A percentile compares a stretch with the other conserved stretches of the same genome.
phyloP scores from a whole-genome alignment of 1,140 invertebrate species.

The Nasonia giraulti region DNA sequence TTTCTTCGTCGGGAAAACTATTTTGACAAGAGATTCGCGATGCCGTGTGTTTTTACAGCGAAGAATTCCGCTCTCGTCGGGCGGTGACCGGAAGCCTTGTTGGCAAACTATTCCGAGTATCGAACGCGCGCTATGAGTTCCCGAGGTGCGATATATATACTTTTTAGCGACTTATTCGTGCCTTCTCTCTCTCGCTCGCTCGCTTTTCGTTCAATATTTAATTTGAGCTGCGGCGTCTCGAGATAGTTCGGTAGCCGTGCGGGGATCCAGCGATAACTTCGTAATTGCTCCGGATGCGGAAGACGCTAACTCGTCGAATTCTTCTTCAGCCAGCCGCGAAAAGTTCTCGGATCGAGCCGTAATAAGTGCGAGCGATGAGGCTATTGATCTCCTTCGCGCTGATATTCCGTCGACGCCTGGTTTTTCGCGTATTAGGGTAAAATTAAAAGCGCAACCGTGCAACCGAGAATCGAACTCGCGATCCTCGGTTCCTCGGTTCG shows the following conservation, averaged over 20 bases:
- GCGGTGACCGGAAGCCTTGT: too few relatives aligned
- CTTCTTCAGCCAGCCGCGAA: not conserved
- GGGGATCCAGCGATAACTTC: not conserved
- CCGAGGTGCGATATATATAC: not conserved
- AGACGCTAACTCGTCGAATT: not conserved
- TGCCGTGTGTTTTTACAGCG: too few relatives aligned
- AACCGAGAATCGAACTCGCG: not conserved
- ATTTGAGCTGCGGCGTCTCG: not conserved
- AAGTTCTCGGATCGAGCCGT: not conserved
- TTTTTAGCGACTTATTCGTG: not conserved
- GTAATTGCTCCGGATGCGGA: not conserved
- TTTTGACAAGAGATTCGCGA: not conserved
- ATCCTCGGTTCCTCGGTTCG: not conserved
- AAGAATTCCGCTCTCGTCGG: too few relatives aligned
- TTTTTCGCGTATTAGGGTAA: not conserved
- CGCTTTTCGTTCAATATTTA: constrained; percentile 11
- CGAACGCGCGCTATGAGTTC: not conserved
- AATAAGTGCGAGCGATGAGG: not conserved
- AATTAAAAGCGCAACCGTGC: not conserved
- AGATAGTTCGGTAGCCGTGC: not conserved
- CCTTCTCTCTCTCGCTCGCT: not conserved
- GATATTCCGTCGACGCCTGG: too few relatives aligned
- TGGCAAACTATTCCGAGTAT: not conserved
- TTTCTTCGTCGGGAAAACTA: not conserved
- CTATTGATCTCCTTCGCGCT: not conserved